Conservation (phyloP, 2,888 invertebrate genomes). For the Labia minor region DNA sequence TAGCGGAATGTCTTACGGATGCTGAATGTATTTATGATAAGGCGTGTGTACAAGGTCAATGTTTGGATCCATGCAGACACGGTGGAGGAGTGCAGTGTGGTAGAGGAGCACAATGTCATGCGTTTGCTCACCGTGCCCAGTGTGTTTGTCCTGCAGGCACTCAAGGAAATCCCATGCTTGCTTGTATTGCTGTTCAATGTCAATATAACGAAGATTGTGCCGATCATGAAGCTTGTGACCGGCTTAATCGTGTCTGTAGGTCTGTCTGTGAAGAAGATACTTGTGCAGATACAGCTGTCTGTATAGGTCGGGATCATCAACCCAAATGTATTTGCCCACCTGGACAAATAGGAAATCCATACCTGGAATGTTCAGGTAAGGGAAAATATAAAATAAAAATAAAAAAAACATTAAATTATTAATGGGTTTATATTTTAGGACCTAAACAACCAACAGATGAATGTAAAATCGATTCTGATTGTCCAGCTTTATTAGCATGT, state of each 20-base stretch:
- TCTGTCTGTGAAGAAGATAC: slow-evolving; percentile 72
- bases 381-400: slow-evolving; percentile 28
- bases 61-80: slow-evolving; percentile 63
- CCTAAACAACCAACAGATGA: slow-evolving; percentile 36
- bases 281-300: slow-evolving; percentile 68
- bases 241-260: slow-evolving; percentile 69
- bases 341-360: slow-evolving; percentile 70
- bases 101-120: slow-evolving; percentile 63
- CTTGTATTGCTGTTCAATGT: slow-evolving; percentile 72
- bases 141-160: slow-evolving; percentile 77
- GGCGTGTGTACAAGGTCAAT: slow-evolving; percentile 65
- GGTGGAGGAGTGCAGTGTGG: slow-evolving; percentile 57
- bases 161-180: slow-evolving; percentile 69
- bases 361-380: slow-evolving; percentile 50
- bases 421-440: slow-evolving; percentile 1
- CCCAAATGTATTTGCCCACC: slow-evolving; percentile 65
- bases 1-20: slow-evolving; percentile 71
- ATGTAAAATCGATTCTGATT: slow-evolving; percentile 66
- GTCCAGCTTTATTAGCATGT: slow-evolving; percentile 62
- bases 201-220: slow-evolving; percentile 84
- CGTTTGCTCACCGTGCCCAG: slow-evolving; percentile 62
- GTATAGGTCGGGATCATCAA: slow-evolving; percentile 62
- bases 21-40: slow-evolving; percentile 76
- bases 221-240: slow-evolving; percentile 71
- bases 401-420: background rate